These are phyloP conservation scores for Nycticebus coucang DNA, from an alignment of 2,113 vertebrate species.

Conservation along the genomic window DNA sequence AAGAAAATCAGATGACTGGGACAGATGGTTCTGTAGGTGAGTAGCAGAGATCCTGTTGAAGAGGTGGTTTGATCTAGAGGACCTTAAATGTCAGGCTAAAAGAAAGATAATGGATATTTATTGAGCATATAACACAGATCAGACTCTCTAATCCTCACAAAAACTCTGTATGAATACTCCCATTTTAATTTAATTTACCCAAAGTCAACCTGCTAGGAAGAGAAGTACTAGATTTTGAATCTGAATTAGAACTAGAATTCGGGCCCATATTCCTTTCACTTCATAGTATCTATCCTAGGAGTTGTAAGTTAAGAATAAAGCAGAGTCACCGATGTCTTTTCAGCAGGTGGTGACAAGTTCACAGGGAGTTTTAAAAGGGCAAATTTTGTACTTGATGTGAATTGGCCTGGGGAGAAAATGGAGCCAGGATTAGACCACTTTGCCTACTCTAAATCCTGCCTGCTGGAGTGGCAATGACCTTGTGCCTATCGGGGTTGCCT, in stretches of 20 bases:
- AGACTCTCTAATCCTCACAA: background rate
- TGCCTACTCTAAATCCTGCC: background rate
- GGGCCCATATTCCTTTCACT: background rate
- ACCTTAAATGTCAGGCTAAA: background rate
- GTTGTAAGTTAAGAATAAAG: background rate
- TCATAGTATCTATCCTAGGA: background rate
- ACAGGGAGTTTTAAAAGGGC: background rate
- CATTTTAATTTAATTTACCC: background rate
- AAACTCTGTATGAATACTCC: background rate
- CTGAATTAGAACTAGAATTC: background rate
- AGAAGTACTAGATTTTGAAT: background rate
- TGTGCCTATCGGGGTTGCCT: background rate
- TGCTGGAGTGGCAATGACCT: background rate
- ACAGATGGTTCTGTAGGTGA: background rate
- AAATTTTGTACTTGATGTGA: background rate
- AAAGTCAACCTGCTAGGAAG: background rate
- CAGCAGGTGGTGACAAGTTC: background rate
- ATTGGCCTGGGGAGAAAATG: background rate
- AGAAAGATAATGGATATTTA: background rate
- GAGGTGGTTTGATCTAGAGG: background rate
- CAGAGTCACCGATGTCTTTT: background rate
- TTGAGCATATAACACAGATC: background rate
- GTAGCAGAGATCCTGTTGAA: background rate
- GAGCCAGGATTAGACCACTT: background rate
- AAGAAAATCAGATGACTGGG: background rate